Percentiles rank a stretch among this genome's conserved stretches.
Conservation (phyloP, 2,113 vertebrate species). For the Ifrita kowaldi region DNA sequence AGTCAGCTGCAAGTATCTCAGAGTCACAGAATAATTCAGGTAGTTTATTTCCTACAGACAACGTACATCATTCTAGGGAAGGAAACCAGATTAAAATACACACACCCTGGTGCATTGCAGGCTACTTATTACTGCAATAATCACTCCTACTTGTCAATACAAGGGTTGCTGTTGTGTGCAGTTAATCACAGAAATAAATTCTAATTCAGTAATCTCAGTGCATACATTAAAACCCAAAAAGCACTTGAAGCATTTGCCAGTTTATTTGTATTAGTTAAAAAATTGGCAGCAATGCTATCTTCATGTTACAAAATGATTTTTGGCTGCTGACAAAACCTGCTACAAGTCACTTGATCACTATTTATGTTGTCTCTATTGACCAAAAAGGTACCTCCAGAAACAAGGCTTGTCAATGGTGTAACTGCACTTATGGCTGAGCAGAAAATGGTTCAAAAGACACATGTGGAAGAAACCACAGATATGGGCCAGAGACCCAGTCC, state of each 20-base stretch:
- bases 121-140: slow-evolving; percentile 15
- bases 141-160: slow-evolving; percentile 29
- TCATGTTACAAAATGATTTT: neutral
- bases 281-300: neutral
- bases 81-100: neutral
- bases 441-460: neutral
- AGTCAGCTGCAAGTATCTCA: neutral
- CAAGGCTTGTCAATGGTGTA: neutral
- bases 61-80: neutral
- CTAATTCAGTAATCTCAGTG: neutral
- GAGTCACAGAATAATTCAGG: neutral
- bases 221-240: neutral
- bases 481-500: neutral
- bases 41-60: neutral
- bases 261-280: slow-evolving; percentile 59
- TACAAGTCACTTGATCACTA: neutral
- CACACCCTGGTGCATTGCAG: slow-evolving; percentile 40
- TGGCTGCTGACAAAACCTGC: neutral
- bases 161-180: neutral
- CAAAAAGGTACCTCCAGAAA: neutral
- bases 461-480: neutral
- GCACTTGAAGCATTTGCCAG: neutral
- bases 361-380: neutral
- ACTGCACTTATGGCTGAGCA: neutral
- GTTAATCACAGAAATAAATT: slow-evolving; percentile 7